Evolutionary conservation across 2,888 invertebrate genomes (phyloP), one percentile per base, ranked within the genome.

Genomic region (Lepas anatifera): DNA sequence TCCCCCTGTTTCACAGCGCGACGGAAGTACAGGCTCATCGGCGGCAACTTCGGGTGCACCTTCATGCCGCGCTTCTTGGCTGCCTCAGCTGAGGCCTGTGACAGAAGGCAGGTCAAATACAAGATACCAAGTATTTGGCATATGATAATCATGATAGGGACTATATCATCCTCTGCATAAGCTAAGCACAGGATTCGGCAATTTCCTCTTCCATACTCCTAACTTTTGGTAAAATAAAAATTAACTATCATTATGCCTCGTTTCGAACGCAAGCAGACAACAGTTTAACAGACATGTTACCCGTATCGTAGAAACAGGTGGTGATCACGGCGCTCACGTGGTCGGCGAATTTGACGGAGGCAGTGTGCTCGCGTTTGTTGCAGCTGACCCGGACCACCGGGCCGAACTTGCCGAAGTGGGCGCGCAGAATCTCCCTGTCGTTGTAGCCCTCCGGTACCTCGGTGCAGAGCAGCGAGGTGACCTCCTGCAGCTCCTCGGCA

Each of bases 331-430:
- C 11, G 46, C 75, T 74, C 74, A 77, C 82, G 68, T 85, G 84
- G 48, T 81, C 84, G 52, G 84, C 84, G 80, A 89, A 92, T 76
- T 87, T 87, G 13, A 91, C 83, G 0, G 86, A 84, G 73, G 90
- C 89, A 74, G 83, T 83, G 71, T 83, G 83, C 68, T 85, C 85
- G 71, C 84, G 86, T 0, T 86, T 85, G 68, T 85, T 84, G 69
- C 89, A 80, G 48, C 85, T 83, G 68, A 91, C 85, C 73, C 85
- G 85, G 22, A 83, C 83, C 3, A 90, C 85, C 52, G 82, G 83
- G 0, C 92, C 92, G 81, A 87, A 92, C 76, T 86, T 85, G 29
- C 85, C 73, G 74, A 81, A 81, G 73, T 81, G 81, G 16, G 74
- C 74, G 4, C 74, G 73, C 13, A 81, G 74, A 25, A 74, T 67